Percentiles rank a stretch among this genome's conserved stretches.
Evolutionary conservation across 2,797 vertebrate genomes (phyloP).

Genomic region (Poeciliopsis presidionis): DNA sequence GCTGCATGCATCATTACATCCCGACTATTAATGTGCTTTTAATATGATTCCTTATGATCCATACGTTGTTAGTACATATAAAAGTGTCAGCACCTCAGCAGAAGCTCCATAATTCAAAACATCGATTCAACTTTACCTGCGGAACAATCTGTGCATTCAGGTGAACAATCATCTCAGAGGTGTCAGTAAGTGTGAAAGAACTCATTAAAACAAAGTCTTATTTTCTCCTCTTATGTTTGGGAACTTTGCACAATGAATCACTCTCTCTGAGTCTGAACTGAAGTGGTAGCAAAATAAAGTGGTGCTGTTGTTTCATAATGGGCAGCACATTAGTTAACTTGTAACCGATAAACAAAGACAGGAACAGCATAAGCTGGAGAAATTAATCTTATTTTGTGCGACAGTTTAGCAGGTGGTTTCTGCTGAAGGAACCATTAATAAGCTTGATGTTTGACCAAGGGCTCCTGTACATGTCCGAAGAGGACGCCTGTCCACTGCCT

Average conservation of each 20-base stretch:
- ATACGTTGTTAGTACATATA: not conserved
- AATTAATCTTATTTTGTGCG: not conserved
- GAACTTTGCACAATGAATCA: conserved; percentile 4
- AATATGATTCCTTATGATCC: not conserved
- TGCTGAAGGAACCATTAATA: conserved; percentile 1
- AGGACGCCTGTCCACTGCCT: conserved; percentile 5
- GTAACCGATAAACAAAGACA: not conserved
- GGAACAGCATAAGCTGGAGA: not conserved
- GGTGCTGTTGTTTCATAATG: not conserved
- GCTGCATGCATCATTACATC: not conserved
- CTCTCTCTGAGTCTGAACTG: conserved; percentile 19
- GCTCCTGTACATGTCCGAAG: conserved; percentile 19
- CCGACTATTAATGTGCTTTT: not conserved
- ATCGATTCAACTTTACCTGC: not conserved
- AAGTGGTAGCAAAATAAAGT: not conserved
- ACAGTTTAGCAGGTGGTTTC: not conserved
- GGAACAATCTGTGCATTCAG: conserved; percentile 18
- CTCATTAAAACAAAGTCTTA: conserved; percentile 26
- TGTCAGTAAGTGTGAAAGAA: conserved; percentile 5
- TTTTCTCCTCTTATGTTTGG: conserved; percentile 2
- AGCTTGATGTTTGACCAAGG: conserved; percentile 11
- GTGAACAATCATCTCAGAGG: conserved; percentile 38
- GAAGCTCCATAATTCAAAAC: conserved; percentile 4
- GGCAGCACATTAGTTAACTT: not conserved
- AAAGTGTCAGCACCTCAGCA: not conserved